phyloP scores from a whole-genome alignment of 2,888 invertebrate species.

The Drosophila kambysellisi region DNA sequence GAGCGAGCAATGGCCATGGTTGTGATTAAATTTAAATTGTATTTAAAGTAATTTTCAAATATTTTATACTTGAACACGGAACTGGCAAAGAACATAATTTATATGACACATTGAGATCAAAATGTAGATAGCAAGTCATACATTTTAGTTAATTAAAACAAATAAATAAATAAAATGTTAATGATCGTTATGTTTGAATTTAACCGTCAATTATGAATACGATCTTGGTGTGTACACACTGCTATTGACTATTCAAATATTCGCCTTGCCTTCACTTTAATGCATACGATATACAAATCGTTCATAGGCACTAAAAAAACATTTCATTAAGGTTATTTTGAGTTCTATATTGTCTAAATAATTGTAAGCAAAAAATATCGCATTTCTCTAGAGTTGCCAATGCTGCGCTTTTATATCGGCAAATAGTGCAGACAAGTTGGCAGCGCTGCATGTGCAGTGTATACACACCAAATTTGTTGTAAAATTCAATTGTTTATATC shows the following conservation, averaged over 20 bases:
- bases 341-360: not conserved
- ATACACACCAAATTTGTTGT: conserved; percentile 29
- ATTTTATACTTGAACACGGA: conserved; percentile 15
- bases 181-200: conserved; percentile 2
- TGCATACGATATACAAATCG: too few species aligned
- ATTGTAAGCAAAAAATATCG: not conserved
- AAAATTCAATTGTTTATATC: conserved; percentile 64
- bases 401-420: not conserved
- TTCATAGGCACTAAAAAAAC: not conserved
- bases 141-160: not conserved
- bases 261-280: not conserved
- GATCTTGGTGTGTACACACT: not conserved
- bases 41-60: conserved; percentile 41
- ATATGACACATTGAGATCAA: not conserved
- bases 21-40: conserved; percentile 59
- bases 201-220: not conserved
- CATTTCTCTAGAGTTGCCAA: not conserved
- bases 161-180: not conserved
- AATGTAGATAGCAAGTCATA: not conserved
- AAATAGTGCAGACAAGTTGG: conserved; percentile 30
- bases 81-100: not conserved
- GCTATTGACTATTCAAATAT: not conserved
- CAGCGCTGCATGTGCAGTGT: conserved; percentile 38
- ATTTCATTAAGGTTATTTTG: not conserved
- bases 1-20: conserved; percentile 54